These are phyloP conservation scores for Ceratosolen solmsi DNA, from an alignment of 1,140 invertebrate species.

Conservation along the genomic window DNA sequence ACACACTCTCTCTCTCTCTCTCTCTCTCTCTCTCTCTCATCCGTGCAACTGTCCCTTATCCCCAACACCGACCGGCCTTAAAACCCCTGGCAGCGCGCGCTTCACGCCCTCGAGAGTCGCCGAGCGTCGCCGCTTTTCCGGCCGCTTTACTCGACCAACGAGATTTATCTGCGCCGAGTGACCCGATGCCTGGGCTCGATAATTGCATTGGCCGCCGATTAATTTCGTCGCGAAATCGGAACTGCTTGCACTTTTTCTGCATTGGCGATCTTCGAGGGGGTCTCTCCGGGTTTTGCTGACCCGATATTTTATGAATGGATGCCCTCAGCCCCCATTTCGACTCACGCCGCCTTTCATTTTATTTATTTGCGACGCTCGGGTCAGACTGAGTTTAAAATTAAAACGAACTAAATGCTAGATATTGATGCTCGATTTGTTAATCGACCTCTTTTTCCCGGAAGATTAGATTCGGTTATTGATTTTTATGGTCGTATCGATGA, in stretches of 20 bases:
- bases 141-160: too few species aligned
- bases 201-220: slow-evolving; percentile 23
- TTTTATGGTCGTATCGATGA: too few species aligned
- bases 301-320: not conserved
- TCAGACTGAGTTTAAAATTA: not conserved
- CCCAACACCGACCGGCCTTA: not conserved
- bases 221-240: slow-evolving; percentile 17
- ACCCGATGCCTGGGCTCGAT: slow-evolving; percentile 8
- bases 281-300: not conserved
- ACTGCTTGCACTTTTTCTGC: not conserved
- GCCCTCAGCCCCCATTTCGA: not conserved
- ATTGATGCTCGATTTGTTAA: not conserved
- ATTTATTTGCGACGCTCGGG: not conserved
- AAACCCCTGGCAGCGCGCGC: too few species aligned
- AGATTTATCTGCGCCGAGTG: too few species aligned
- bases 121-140: too few species aligned
- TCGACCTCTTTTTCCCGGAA: not conserved
- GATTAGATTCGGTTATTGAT: not conserved
- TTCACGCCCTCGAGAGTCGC: not conserved
- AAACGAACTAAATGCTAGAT: not conserved
- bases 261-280: not conserved
- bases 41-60: not conserved
- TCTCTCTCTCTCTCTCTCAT: not conserved
- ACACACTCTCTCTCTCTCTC: not conserved
- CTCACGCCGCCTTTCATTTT: not conserved